Percentiles rank a stretch among this genome's conserved stretches.
Evolutionary conservation across 2,113 vertebrate species (phyloP).

Genomic region (Asarcornis scutulata): DNA sequence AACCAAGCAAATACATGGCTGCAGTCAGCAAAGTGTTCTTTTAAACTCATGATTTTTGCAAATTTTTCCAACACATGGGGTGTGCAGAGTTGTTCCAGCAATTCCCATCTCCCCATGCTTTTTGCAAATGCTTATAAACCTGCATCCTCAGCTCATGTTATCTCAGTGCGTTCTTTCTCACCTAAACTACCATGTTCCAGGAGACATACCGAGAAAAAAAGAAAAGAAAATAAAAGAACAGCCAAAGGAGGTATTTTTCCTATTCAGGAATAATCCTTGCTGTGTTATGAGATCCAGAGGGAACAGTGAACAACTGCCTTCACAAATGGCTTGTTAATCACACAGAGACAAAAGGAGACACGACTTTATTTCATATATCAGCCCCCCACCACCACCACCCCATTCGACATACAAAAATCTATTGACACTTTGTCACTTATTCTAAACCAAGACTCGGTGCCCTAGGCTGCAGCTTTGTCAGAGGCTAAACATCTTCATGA

Average conservation of each 20-base stretch:
- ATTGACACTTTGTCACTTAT: neutral
- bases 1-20: neutral
- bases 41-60: neutral
- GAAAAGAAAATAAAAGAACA: neutral
- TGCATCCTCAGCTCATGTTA: neutral
- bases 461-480: neutral
- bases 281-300: neutral
- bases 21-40: neutral
- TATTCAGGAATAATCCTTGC: neutral
- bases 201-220: neutral
- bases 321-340: neutral
- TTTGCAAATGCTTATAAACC: neutral
- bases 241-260: neutral
- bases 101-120: neutral
- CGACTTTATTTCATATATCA: neutral
- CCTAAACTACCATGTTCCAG: neutral
- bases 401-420: neutral
- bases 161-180: neutral
- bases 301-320: neutral
- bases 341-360: neutral
- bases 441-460: neutral
- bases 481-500: accelerated
- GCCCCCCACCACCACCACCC: too few relatives aligned
- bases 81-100: neutral
- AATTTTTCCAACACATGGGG: neutral